phyloP scores from a whole-genome alignment of 2,113 vertebrate genomes.

The Marcusenius ussheri region DNA sequence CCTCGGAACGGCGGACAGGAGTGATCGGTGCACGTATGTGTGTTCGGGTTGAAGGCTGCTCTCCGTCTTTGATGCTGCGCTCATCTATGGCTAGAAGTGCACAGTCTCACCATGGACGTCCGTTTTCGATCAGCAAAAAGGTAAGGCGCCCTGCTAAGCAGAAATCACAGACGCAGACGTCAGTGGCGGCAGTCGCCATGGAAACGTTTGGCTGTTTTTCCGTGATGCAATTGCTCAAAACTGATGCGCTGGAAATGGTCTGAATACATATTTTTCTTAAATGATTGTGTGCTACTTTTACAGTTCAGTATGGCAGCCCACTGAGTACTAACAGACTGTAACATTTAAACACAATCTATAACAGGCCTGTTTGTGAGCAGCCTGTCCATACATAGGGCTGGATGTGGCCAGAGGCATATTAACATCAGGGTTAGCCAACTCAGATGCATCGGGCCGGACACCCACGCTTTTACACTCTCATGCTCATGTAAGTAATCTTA shows the following conservation, averaged over 20 bases:
- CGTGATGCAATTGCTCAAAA: background rate
- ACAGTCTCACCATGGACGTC: slow-evolving; percentile 69
- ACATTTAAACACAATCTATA: background rate
- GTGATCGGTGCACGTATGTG: background rate
- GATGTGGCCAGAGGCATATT: background rate
- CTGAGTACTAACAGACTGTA: background rate
- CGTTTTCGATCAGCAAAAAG: slow-evolving; percentile 77
- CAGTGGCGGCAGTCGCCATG: slow-evolving; percentile 42
- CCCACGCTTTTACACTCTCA: background rate
- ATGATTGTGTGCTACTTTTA: background rate
- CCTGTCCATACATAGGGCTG: background rate
- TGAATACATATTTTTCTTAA: background rate
- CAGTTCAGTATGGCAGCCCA: background rate
- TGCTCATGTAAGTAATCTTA: background rate
- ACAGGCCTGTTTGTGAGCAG: background rate
- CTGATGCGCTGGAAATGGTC: background rate
- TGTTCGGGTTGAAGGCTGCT: background rate
- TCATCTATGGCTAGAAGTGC: slow-evolving; percentile 36
- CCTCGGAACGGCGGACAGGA: background rate
- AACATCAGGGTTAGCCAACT: background rate
- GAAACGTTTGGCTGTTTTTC: slow-evolving; percentile 27
- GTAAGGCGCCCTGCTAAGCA: slow-evolving; percentile 52
- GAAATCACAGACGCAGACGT: background rate
- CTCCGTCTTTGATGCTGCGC: background rate
- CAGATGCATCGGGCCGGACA: background rate